Evolutionary conservation across 2,888 invertebrate genomes (phyloP), one percentile per base, ranked within the genome.

Genomic region (Mesoligia furuncula): DNA sequence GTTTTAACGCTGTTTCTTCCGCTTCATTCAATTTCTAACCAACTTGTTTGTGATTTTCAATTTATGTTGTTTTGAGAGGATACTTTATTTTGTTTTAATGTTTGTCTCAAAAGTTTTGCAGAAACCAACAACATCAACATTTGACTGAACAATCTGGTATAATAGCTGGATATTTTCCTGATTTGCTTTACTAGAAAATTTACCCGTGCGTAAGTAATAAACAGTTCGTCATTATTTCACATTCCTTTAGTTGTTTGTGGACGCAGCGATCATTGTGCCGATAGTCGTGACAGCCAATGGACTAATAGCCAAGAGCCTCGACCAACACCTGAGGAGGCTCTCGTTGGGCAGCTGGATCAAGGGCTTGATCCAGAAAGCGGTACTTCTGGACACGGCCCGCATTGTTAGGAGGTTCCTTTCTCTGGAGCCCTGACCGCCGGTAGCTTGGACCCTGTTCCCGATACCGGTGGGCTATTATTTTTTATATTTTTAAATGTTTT

Each of bases 1-100:
- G 80, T 87, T 88, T 86, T 80, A 87, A 74, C 75, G 81, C 69
- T 90, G 85, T 88, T 84, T 74, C 81, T 86, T 82, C 75, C 69
- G 61, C 75, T 79, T 88, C 75, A 86, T 87, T 90, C 68, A 72
- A 84, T 89, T 82, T 85, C 70, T 64, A 71, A 82, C 74, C 67
- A 70, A 77, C n/a, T 81, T 76, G 59, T 59, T 61, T 39, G 15
- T 15, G 51, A 75, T 61, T 85, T 83, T 73, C 75, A 54, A 79
- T 80, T 85, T 75, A 17, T 74, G 13, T 65, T 54, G 36, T 61
- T 75, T 86, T 59, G 17, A n/a, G 65, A 31, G n/a, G 20, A 48
- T 66, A 62, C 59, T 62, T 54, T n/a, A 57, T 24, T 73, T 68
- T 68, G 48, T 57, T 66, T 76, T 51, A 13, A 61, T 85, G 48